A percentile compares a stretch with the other conserved stretches of the same genome.
These are phyloP conservation scores for Furcifer pardalis DNA, from an alignment of 2,797 vertebrate genomes.

Conservation along the genomic window DNA sequence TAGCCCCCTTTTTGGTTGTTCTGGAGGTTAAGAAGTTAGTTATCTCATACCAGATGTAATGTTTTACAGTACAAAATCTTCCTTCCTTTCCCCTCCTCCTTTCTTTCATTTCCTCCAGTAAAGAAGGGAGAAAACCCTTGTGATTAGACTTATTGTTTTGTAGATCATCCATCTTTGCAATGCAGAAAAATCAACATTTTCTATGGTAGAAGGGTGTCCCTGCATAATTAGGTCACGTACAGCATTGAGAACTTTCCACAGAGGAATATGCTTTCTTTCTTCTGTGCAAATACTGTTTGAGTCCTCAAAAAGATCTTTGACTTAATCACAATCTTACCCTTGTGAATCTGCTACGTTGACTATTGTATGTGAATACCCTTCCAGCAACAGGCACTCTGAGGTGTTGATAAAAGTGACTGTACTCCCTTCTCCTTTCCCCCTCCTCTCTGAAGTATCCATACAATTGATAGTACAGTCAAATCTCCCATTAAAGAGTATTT, in stretches of 20 bases:
- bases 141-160: slow-evolving; percentile 61
- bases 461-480: too few relatives aligned
- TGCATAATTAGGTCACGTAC: slow-evolving; percentile 41
- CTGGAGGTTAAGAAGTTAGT: background rate
- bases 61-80: slow-evolving; percentile 27
- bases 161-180: slow-evolving; percentile 41
- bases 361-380: background rate
- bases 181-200: slow-evolving; percentile 57
- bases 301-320: slow-evolving; percentile 5
- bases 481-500: too few relatives aligned
- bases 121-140: slow-evolving; percentile 52
- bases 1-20: background rate
- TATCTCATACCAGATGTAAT: slow-evolving; percentile 34
- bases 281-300: background rate
- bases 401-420: background rate
- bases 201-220: slow-evolving; percentile 44
- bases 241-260: slow-evolving; percentile 13
- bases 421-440: background rate
- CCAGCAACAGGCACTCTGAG: background rate
- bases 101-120: slow-evolving; percentile 45
- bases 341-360: background rate
- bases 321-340: slow-evolving; percentile 6
- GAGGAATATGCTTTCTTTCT: background rate
- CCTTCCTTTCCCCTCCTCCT: slow-evolving; percentile 21
- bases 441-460: background rate